phyloP scores from a whole-genome alignment of 2,113 vertebrate species.

The Todiramphus chloris region DNA sequence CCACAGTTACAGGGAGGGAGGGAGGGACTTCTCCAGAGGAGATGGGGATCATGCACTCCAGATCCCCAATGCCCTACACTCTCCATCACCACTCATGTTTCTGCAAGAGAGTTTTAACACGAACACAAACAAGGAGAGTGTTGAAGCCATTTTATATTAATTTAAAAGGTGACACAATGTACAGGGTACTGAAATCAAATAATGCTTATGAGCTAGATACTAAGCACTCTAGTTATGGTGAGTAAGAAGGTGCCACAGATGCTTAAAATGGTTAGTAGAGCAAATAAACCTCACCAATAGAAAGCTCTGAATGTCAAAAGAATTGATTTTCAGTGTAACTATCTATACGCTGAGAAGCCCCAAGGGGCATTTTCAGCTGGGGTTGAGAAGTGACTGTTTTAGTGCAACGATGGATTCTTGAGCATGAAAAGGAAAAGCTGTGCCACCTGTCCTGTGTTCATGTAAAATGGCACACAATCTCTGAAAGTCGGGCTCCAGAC shows the following conservation, averaged over 20 bases:
- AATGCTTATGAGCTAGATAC: slow-evolving; percentile 1
- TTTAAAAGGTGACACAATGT: neutral
- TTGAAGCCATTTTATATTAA: neutral
- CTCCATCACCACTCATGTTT: neutral
- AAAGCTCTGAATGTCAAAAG: slow-evolving; percentile 20
- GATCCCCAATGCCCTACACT: neutral
- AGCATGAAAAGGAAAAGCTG: neutral
- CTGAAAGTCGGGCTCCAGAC: neutral
- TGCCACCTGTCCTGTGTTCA: neutral
- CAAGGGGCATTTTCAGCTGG: neutral
- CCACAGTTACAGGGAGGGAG: neutral
- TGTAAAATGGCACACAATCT: neutral
- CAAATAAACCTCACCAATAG: slow-evolving; percentile 29
- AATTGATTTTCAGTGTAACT: slow-evolving; percentile 52
- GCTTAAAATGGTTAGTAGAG: slow-evolving; percentile 12
- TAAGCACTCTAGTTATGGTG: slow-evolving; percentile 4
- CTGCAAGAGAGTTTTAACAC: neutral
- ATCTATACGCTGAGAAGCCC: neutral
- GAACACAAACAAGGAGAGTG: neutral
- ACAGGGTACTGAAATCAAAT: neutral
- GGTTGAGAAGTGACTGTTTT: slow-evolving; percentile 27
- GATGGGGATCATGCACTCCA: neutral
- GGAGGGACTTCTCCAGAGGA: neutral
- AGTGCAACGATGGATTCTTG: neutral
- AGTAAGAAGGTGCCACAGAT: slow-evolving; percentile 21